Conservation (phyloP, 2,797 vertebrate species). For the Clamator glandarius region DNA sequence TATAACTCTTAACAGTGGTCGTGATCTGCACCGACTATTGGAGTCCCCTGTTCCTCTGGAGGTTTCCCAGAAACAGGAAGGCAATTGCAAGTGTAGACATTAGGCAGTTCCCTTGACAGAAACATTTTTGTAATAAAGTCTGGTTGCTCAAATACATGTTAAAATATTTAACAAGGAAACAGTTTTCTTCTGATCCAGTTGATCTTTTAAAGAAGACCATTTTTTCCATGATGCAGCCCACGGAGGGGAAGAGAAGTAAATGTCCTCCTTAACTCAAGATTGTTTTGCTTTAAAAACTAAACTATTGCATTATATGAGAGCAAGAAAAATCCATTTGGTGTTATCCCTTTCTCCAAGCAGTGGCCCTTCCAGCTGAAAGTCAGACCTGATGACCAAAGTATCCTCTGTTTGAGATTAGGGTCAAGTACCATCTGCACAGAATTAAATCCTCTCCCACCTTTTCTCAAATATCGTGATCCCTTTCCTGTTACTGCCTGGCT, state of each 20-base stretch:
- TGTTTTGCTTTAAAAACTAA: slow-evolving; percentile 49
- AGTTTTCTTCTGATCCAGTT: slow-evolving; percentile 65
- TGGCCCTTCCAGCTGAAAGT: too few relatives aligned
- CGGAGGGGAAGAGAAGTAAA: slow-evolving; percentile 57
- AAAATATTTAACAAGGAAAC: slow-evolving; percentile 76
- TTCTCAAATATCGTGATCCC: too few relatives aligned
- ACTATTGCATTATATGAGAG: slow-evolving; percentile 59
- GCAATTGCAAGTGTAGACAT: slow-evolving; percentile 56
- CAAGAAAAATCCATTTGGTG: slow-evolving; percentile 34
- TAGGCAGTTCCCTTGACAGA: slow-evolving; percentile 74
- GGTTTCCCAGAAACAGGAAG: slow-evolving; percentile 64
- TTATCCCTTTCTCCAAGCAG: slow-evolving; percentile 18
- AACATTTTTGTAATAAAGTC: slow-evolving; percentile 67
- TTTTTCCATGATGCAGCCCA: slow-evolving; percentile 59
- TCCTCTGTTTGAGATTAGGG: too few relatives aligned
- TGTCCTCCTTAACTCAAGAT: slow-evolving; percentile 29
- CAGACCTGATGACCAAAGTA: too few relatives aligned
- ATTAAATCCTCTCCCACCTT: too few relatives aligned
- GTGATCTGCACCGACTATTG: slow-evolving; percentile 1
- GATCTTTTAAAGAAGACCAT: slow-evolving; percentile 76
- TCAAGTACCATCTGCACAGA: too few relatives aligned
- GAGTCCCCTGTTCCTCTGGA: slow-evolving; percentile 50
- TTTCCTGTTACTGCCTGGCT: too few relatives aligned
- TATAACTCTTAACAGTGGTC: slow-evolving; percentile 43
- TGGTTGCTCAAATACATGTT: slow-evolving; percentile 71